phyloP scores from a whole-genome alignment of 1,140 invertebrate species.

The Babylonia areolata region DNA sequence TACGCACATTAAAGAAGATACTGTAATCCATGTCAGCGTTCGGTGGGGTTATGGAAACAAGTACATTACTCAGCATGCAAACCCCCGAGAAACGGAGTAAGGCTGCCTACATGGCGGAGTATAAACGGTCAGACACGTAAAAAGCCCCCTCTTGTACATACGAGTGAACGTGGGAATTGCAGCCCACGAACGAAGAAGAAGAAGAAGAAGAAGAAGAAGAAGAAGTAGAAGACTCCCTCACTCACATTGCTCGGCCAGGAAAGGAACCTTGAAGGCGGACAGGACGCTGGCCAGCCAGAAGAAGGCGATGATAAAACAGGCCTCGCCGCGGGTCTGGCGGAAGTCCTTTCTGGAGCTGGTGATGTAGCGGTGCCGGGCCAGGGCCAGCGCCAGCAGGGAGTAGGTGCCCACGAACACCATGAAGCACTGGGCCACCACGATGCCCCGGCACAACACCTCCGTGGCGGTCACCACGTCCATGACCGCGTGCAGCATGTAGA shows the following conservation, averaged over 20 bases:
- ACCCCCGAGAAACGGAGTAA: too few species aligned
- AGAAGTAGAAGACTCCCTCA: neutral
- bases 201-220: neutral
- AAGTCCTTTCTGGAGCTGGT: neutral
- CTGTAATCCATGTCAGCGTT: too few species aligned
- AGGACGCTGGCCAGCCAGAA: neutral
- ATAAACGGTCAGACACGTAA: too few species aligned
- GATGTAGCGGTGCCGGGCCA: neutral
- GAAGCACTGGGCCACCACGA: neutral
- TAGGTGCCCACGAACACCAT: neutral
- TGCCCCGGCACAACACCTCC: neutral
- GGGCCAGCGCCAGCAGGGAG: constrained; percentile 10
- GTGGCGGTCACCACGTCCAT: neutral
- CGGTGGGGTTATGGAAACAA: too few species aligned
- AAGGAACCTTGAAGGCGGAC: neutral
- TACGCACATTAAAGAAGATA: too few species aligned
- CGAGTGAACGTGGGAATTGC: neutral
- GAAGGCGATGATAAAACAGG: neutral
- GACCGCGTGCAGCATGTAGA: neutral
- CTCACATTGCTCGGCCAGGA: neutral
- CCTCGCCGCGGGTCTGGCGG: neutral
- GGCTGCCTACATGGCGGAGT: too few species aligned
- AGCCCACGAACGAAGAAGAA: too few species aligned
- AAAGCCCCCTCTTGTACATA: too few species aligned
- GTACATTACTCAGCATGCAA: too few species aligned